Evolutionary conservation across 2,888 invertebrate genomes (phyloP).

Genomic region (Sinodicranocentrus sp.): DNA sequence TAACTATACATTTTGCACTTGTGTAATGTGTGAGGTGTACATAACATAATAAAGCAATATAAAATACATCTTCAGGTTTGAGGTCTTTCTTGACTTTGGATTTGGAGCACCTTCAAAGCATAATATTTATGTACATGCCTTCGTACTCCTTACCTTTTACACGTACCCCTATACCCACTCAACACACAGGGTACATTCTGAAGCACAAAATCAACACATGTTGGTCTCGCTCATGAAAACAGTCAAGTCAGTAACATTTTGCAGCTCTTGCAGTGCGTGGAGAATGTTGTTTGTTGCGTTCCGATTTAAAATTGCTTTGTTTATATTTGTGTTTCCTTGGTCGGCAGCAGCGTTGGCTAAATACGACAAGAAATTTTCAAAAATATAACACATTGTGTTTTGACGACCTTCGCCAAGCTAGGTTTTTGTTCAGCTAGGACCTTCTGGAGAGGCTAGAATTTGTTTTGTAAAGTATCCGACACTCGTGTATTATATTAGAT

Average conservation of each 20-base stretch:
- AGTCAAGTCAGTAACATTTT: slow-evolving; percentile 66
- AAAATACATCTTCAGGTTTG: slow-evolving; percentile 35
- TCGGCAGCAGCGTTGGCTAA: no score
- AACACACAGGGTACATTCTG: background rate
- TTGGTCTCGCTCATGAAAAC: slow-evolving; percentile 47
- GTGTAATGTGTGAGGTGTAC: slow-evolving; percentile 18
- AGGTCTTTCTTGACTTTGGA: slow-evolving; percentile 13
- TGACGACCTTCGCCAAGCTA: no score
- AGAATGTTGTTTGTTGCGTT: background rate
- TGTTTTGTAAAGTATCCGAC: no score
- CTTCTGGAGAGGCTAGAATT: no score
- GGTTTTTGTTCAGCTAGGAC: no score
- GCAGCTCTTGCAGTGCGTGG: slow-evolving; percentile 45
- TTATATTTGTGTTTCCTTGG: no score
- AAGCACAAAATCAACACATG: slow-evolving; percentile 28
- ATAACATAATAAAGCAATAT: background rate
- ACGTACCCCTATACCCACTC: slow-evolving; percentile 5
- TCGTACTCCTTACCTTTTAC: background rate
- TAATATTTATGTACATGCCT: no score
- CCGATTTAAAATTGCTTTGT: slow-evolving; percentile 1
- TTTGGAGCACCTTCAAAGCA: slow-evolving; percentile 43
- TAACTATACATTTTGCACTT: slow-evolving; percentile 47
- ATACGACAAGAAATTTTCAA: no score
- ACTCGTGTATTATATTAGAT: no score
- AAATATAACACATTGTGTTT: no score